Evolutionary conservation across 2,113 vertebrate species (phyloP).

Genomic region (Aviceda subcristata): DNA sequence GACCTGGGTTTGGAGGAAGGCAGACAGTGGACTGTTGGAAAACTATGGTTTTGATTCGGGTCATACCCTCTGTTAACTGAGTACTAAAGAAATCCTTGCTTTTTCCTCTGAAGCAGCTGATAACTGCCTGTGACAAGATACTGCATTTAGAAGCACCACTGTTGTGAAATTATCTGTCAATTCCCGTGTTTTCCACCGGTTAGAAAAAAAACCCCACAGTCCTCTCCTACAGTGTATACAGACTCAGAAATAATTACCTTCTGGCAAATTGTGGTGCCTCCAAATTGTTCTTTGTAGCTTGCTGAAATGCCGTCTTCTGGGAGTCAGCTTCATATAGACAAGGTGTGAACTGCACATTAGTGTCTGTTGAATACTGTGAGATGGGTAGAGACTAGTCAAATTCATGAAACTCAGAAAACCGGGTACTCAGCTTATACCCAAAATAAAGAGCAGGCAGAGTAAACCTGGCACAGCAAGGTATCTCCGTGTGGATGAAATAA

Average conservation of each 20-base stretch:
- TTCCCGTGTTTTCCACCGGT: not conserved
- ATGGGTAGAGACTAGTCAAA: not conserved
- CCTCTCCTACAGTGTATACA: not conserved
- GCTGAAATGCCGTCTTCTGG: not conserved
- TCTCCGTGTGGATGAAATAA: constrained; percentile 18
- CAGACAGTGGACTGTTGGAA: not conserved
- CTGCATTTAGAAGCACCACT: not conserved
- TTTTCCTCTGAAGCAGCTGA: not conserved
- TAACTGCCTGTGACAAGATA: not conserved
- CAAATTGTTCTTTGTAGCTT: not conserved
- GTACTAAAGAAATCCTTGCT: not conserved
- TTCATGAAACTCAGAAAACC: not conserved
- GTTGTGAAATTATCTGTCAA: not conserved
- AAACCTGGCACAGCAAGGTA: not conserved
- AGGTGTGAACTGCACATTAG: not conserved
- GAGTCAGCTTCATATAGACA: not conserved
- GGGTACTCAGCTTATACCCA: not conserved
- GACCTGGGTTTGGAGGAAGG: not conserved
- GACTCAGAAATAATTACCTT: not conserved
- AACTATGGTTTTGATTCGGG: not conserved
- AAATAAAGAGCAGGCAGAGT: constrained; percentile 20
- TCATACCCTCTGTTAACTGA: not conserved
- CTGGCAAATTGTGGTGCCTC: not conserved
- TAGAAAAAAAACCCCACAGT: not conserved
- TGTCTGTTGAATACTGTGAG: not conserved